Percentiles rank a stretch among this genome's conserved stretches.
Conservation (phyloP, 2,888 invertebrate species). For the Isotomurus palustris region DNA sequence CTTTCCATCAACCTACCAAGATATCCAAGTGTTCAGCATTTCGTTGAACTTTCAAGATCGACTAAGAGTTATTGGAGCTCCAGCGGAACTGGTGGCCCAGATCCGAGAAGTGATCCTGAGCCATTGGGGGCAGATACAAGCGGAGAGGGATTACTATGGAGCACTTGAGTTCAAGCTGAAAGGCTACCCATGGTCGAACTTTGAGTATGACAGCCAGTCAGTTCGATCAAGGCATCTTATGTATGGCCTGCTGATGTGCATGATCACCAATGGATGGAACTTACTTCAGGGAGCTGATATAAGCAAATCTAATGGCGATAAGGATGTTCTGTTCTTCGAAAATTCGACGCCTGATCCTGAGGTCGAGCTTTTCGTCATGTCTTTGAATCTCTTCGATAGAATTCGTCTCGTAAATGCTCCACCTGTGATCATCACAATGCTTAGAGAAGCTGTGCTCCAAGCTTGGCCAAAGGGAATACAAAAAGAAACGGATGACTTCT, state of each 20-base stretch:
- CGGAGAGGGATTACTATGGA: slow-evolving; percentile 17
- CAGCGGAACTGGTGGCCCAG: background rate
- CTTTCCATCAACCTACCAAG: too few species aligned
- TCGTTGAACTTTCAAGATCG: slow-evolving; percentile 15
- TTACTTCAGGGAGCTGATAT: slow-evolving; percentile 27
- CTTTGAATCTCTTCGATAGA: slow-evolving; percentile 15
- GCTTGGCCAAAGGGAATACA: slow-evolving; percentile 4
- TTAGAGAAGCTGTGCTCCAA: background rate
- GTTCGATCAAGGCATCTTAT: slow-evolving; percentile 17
- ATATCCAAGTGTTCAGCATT: too few species aligned
- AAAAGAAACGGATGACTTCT: slow-evolving; percentile 1
- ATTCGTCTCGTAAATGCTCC: slow-evolving; percentile 16
- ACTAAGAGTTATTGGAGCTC: slow-evolving; percentile 19
- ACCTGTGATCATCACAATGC: too few species aligned
- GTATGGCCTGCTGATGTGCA: slow-evolving; percentile 13
- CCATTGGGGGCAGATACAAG: slow-evolving; percentile 17
- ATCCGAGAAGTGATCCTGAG: slow-evolving; percentile 5
- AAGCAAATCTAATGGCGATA: slow-evolving; percentile 26
- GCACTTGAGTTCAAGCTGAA: slow-evolving; percentile 14
- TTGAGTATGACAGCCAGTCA: background rate
- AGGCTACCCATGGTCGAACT: slow-evolving; percentile 1
- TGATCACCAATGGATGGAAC: slow-evolving; percentile 34
- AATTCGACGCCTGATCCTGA: slow-evolving; percentile 18
- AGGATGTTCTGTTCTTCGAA: slow-evolving; percentile 36
- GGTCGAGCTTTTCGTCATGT: slow-evolving; percentile 17